Evolutionary conservation across 1,140 invertebrate genomes (phyloP), one percentile per base, ranked within the genome.

Genomic region (Steinernema feltiae): DNA sequence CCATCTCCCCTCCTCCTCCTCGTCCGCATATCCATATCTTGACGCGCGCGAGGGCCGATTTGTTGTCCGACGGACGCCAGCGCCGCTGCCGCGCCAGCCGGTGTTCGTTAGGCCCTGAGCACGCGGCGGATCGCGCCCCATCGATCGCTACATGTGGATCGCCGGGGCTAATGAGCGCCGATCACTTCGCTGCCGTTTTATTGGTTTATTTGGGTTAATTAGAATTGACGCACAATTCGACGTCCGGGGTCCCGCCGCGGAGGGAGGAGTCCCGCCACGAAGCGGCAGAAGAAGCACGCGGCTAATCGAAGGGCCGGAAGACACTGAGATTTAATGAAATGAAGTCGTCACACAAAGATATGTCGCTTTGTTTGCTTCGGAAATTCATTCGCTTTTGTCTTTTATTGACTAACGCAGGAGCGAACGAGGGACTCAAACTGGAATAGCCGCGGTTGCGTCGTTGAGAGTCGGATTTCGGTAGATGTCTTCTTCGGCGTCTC

Each of bases 311-410:
- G 15, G 15, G 7, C 53, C 53, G 53, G 53, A 63, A 63, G 53
- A 63, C 53, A n/a, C 53, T 27, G 53, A 63, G 53, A 63, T 63
- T 63, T 63, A 63, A 63, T 63, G 53, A 63, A 63, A 63, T 63
- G 53, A 63, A 63, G 53, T 63, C 53, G 53, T 63, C 53, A 63
- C 53, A 63, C 53, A 17, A 21, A 27, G 53, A 63, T 63, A 63
- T 63, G 53, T 63, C 53, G 53, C 53, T 63, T 63, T 63, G 53
- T 63, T 63, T 63, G 53, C 53, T 63, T 63, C 53, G 53, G 53
- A 63, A 15, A 63, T 63, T 63, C 53, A 63, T 63, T 63, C 53
- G 53, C 53, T 63, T 63, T 63, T 63, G 53, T 63, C 53, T 63
- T 63, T 63, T 63, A 63, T 63, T 63, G 53, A 63, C 53, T 63